A percentile compares a stretch with the other conserved stretches of the same genome.
These are phyloP conservation scores for Bibio marci DNA, from an alignment of 2,888 invertebrate species.

Conservation along the genomic window DNA sequence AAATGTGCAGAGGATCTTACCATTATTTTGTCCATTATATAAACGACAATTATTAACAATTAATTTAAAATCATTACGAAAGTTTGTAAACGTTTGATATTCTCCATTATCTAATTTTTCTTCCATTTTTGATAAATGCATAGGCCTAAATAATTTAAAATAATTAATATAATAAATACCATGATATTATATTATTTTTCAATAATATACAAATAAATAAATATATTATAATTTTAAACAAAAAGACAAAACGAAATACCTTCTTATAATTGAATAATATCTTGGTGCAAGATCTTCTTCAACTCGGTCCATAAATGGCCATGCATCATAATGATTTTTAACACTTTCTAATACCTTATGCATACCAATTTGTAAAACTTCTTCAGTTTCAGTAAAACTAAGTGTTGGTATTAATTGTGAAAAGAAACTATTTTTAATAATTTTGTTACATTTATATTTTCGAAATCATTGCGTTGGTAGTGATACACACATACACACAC, in stretches of 20 bases:
- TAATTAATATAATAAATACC: background rate
- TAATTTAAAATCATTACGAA: constrained; percentile 74
- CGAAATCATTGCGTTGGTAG: too few relatives aligned
- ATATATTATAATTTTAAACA: too few relatives aligned
- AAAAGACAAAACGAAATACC: constrained; percentile 15
- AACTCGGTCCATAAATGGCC: constrained; percentile 88
- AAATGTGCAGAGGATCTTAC: too few relatives aligned
- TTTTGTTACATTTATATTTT: too few relatives aligned
- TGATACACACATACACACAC: background rate
- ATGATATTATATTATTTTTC: too few relatives aligned
- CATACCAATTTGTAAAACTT: constrained; percentile 77
- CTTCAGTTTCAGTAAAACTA: constrained; percentile 65
- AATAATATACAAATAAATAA: too few relatives aligned
- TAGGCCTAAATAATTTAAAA: constrained; percentile 37
- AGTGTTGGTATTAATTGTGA: constrained; percentile 17
- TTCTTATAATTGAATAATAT: constrained; percentile 53
- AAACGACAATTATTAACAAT: constrained; percentile 85
- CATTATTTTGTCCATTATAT: constrained; percentile 86
- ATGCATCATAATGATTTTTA: constrained; percentile 77
- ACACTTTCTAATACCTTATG: constrained; percentile 80
- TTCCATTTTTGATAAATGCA: constrained; percentile 80
- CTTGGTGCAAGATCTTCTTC: constrained; percentile 86
- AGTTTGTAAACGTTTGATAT: constrained; percentile 62
- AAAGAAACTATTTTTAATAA: constrained; percentile 5
- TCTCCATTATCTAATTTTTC: constrained; percentile 66